Percentiles rank a stretch among this genome's conserved stretches.
phyloP scores from a whole-genome alignment of 1,140 invertebrate species.

The Drosophila murphyi region DNA sequence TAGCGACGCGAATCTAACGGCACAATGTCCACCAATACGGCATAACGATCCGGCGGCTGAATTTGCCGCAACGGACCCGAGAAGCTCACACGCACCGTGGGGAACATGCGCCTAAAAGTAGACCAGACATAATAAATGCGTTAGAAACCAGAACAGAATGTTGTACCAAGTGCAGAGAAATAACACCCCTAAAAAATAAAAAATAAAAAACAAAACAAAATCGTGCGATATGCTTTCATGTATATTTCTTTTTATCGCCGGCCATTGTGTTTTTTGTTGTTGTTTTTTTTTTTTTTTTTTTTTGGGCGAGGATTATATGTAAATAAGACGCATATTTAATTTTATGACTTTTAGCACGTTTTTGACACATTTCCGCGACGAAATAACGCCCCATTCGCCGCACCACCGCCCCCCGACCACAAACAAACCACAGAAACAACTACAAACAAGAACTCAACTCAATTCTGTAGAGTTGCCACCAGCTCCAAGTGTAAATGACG shows the following conservation, averaged over 20 bases:
- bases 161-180: background rate
- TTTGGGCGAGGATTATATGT: slow-evolving; percentile 50
- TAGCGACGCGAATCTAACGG: slow-evolving; percentile 98
- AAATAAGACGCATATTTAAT: slow-evolving; percentile 83
- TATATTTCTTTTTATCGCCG: slow-evolving; percentile 58
- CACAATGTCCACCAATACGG: slow-evolving; percentile 98
- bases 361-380: slow-evolving; percentile 81
- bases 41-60: slow-evolving; percentile 89
- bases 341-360: slow-evolving; percentile 83
- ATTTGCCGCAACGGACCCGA: slow-evolving; percentile 89
- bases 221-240: slow-evolving; percentile 40
- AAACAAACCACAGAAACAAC: slow-evolving; percentile 12
- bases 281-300: background rate
- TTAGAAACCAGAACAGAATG: slow-evolving; percentile 13
- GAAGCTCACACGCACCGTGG: slow-evolving; percentile 97
- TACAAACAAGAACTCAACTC: slow-evolving; percentile 21
- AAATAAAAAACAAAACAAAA: slow-evolving; percentile 21
- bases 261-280: slow-evolving; percentile 36
- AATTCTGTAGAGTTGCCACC: slow-evolving; percentile 31
- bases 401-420: slow-evolving; percentile 1
- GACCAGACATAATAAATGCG: slow-evolving; percentile 16
- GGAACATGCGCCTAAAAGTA: slow-evolving; percentile 96
- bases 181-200: slow-evolving; percentile 64
- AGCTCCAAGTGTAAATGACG: slow-evolving; percentile 76
- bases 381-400: slow-evolving; percentile 25